phyloP scores from a whole-genome alignment of 2,888 invertebrate species.

The Cheiracanthium punctorium region DNA sequence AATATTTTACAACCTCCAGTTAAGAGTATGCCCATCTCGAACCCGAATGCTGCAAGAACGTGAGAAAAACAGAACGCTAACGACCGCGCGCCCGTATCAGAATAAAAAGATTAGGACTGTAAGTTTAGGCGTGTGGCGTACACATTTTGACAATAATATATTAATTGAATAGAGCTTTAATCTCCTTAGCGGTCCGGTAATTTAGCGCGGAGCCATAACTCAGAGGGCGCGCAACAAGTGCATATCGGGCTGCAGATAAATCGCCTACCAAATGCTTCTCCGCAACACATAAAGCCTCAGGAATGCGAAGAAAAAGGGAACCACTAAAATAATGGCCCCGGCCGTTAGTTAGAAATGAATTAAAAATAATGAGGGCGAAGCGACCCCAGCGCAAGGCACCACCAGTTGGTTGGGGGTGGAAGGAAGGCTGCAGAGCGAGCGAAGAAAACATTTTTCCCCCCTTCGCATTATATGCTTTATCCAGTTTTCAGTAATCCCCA shows the following conservation, averaged over 20 bases:
- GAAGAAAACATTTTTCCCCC: constrained; percentile 59
- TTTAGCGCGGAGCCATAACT: constrained; percentile 46
- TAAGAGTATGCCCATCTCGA: too few relatives aligned
- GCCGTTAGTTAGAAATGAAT: constrained; percentile 69
- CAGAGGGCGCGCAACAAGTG: constrained; percentile 61
- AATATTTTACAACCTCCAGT: too few relatives aligned
- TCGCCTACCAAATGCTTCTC: constrained; percentile 58
- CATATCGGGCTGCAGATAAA: constrained; percentile 51
- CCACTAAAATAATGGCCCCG: constrained; percentile 59
- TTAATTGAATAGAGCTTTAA: constrained; percentile 61
- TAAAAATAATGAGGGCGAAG: constrained; percentile 67
- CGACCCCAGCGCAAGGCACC: constrained; percentile 27
- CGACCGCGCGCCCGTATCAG: neutral
- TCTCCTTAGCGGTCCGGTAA: constrained; percentile 59
- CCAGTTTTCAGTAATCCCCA: constrained; percentile 69
- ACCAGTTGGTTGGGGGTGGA: constrained; percentile 51
- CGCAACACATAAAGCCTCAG: constrained; percentile 54
- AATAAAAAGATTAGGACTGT: neutral
- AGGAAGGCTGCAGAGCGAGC: constrained; percentile 46
- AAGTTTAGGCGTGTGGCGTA: neutral
- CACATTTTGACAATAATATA: constrained; percentile 32
- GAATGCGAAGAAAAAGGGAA: constrained; percentile 47
- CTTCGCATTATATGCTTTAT: constrained; percentile 57
- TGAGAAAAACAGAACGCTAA: neutral
- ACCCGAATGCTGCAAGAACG: too few relatives aligned